A percentile compares a stretch with the other conserved stretches of the same genome.
Conservation (phyloP, 2,888 invertebrate species). For the Athalia cordata region DNA sequence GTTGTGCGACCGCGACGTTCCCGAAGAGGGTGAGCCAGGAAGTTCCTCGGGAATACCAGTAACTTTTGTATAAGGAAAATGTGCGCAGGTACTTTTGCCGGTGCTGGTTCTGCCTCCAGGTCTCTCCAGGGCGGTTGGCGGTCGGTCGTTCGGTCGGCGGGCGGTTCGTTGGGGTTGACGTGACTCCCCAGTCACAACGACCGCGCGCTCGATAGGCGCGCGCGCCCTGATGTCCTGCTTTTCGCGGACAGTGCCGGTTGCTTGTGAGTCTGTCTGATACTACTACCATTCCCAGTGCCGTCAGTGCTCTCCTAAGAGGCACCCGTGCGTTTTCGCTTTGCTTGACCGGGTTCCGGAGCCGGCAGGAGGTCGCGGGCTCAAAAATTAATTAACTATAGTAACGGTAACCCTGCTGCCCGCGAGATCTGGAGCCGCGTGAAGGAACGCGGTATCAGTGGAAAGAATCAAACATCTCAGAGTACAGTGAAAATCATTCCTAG, state of each 20-base stretch:
- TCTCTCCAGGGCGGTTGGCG: conserved; percentile 42
- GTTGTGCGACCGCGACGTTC: too few species aligned
- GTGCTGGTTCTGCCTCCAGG: conserved; percentile 4
- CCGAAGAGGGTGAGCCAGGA: neutral
- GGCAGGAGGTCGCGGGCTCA: conserved; percentile 44
- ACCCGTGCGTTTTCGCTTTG: conserved; percentile 67
- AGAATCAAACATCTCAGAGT: too few species aligned
- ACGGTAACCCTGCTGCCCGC: conserved; percentile 28
- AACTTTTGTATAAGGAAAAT: neutral
- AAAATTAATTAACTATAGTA: neutral
- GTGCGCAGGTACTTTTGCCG: conserved; percentile 1
- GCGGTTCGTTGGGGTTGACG: conserved; percentile 36
- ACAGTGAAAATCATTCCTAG: too few species aligned
- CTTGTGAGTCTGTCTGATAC: conserved; percentile 45
- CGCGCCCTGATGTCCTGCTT: conserved; percentile 59
- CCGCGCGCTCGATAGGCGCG: conserved; percentile 66
- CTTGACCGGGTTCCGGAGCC: conserved; percentile 47
- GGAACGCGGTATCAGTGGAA: neutral
- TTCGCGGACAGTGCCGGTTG: conserved; percentile 53
- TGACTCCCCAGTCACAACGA: conserved; percentile 44
- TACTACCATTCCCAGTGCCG: conserved; percentile 67
- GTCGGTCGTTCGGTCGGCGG: conserved; percentile 42
- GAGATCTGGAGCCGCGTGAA: conserved; percentile 25
- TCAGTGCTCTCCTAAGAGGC: conserved; percentile 71
- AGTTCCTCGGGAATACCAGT: neutral